Conservation (phyloP, 2,113 vertebrate genomes). For the Ceyx cyanopectus region DNA sequence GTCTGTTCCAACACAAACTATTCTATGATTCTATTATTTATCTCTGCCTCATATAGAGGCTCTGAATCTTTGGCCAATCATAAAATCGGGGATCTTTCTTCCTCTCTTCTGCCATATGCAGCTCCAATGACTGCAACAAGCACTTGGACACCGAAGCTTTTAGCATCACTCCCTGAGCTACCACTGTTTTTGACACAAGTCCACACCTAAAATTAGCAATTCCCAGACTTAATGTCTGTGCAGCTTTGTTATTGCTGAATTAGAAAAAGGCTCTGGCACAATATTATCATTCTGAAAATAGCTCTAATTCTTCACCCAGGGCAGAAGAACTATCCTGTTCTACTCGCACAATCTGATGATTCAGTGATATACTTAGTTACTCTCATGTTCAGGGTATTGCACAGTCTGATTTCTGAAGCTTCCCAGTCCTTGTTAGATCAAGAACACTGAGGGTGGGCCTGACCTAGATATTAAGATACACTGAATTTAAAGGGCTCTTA, state of each 20-base stretch:
- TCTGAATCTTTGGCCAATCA: not conserved
- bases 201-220: slow-evolving; percentile 51
- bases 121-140: not conserved
- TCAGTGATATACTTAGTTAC: not conserved
- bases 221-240: slow-evolving; percentile 4
- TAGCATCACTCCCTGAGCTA: not conserved
- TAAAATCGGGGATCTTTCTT: not conserved
- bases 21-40: not conserved
- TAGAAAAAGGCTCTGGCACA: slow-evolving; percentile 43
- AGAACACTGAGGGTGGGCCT: not conserved
- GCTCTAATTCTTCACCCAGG: slow-evolving; percentile 1
- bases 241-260: slow-evolving; percentile 32
- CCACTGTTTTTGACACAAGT: slow-evolving; percentile 11
- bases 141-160: not conserved
- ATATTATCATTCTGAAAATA: slow-evolving; percentile 57
- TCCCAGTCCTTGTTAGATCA: not conserved
- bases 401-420: not conserved
- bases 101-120: not conserved
- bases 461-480: not conserved
- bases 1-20: not conserved
- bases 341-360: not conserved
- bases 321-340: not conserved
- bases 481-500: not conserved
- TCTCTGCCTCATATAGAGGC: not conserved
- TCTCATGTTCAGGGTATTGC: not conserved